phyloP scores from a whole-genome alignment of 1,140 invertebrate species.

The Meloidogyne chitwoodi region DNA sequence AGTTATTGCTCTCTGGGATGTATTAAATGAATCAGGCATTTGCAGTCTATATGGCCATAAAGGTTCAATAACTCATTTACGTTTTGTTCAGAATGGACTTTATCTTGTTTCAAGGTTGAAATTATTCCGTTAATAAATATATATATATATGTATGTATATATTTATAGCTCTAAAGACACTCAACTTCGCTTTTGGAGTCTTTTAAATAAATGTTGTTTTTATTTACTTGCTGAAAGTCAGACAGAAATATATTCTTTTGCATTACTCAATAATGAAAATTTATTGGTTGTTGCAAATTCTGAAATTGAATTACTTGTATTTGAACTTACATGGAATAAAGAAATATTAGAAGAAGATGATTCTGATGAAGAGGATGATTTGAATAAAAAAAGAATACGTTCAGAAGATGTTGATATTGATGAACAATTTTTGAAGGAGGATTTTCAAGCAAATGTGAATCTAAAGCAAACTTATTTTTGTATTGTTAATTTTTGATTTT shows the following conservation, averaged over 20 bases:
- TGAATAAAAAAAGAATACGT: neutral
- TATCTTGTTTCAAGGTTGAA: conserved; percentile 72
- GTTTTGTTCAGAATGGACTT: conserved; percentile 72
- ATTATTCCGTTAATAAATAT: neutral
- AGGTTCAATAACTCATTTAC: conserved; percentile 78
- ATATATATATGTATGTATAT: conserved; percentile 6
- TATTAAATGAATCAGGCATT: conserved; percentile 81
- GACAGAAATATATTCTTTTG: conserved; percentile 74
- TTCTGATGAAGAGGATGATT: neutral
- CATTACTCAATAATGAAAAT: conserved; percentile 63
- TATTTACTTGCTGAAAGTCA: conserved; percentile 73
- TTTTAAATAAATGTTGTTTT: conserved; percentile 89
- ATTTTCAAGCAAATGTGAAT: conserved; percentile 47
- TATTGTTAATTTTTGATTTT: conserved; percentile 35
- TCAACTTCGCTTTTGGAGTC: conserved; percentile 94
- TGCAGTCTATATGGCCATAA: conserved; percentile 87
- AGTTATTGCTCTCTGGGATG: conserved; percentile 83
- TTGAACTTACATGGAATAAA: conserved; percentile 66
- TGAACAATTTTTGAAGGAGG: conserved; percentile 49
- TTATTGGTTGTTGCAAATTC: conserved; percentile 79
- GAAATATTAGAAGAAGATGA: neutral
- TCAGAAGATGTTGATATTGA: neutral
- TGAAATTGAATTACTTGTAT: conserved; percentile 79
- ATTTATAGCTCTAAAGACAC: conserved; percentile 80
- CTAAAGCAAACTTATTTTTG: too few relatives aligned